Percentiles rank a stretch among this genome's conserved stretches.
These are phyloP conservation scores for Microctonus aethiopoides DNA, from an alignment of 2,888 invertebrate species.

Conservation along the genomic window DNA sequence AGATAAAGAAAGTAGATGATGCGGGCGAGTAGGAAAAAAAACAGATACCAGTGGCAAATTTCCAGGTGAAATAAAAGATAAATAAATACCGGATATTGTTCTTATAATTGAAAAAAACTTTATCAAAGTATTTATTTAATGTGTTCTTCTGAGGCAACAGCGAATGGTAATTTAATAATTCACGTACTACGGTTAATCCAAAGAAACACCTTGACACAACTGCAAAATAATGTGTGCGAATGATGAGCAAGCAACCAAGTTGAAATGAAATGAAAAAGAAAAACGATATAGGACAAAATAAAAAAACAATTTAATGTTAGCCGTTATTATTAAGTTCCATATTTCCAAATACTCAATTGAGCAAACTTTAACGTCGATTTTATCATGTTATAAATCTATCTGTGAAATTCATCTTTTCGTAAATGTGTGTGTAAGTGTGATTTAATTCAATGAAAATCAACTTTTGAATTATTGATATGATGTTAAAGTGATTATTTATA, in stretches of 20 bases:
- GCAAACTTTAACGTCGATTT: slow-evolving; percentile 26
- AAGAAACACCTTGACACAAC: slow-evolving; percentile 7
- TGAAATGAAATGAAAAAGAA: neutral
- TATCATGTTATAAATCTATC: slow-evolving; percentile 29
- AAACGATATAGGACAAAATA: slow-evolving; percentile 6
- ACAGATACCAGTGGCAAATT: neutral
- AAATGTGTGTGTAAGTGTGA: slow-evolving; percentile 21
- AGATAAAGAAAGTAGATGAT: neutral
- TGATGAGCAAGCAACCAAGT: neutral
- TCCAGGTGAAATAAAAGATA: neutral
- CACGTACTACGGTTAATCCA: slow-evolving; percentile 13
- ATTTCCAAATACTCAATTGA: slow-evolving; percentile 30
- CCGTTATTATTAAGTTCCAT: slow-evolving; percentile 23
- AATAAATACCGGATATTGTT: neutral
- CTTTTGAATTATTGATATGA: too few relatives aligned
- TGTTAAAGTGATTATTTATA: neutral
- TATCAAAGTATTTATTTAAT: neutral
- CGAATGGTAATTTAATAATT: neutral
- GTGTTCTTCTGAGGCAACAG: neutral
- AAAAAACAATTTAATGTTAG: neutral
- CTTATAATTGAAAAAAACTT: neutral
- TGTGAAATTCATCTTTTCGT: slow-evolving; percentile 26
- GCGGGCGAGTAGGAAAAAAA: neutral
- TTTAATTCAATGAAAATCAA: slow-evolving; percentile 22
- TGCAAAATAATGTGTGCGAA: neutral